Evolutionary conservation across 2,113 vertebrate genomes (phyloP), one percentile per base, ranked within the genome.

Genomic region (Empidonax traillii): DNA sequence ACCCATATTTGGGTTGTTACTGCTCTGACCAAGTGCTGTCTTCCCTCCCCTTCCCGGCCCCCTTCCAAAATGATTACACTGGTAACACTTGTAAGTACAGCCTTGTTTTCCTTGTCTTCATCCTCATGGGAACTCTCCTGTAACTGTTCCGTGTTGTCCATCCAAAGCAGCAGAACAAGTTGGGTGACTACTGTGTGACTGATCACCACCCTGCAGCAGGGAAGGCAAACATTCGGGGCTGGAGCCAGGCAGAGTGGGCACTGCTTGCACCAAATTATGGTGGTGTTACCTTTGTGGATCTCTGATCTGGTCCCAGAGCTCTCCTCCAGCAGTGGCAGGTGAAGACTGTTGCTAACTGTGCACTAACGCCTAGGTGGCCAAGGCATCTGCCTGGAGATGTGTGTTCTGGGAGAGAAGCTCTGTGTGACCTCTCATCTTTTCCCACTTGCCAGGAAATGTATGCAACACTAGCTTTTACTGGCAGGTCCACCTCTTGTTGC

Each of bases 101-200:
- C 21, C 33, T 85, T 91, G 47, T 93, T 72, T 94, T 82, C 41
- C 44, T 79, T 61, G 66, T 78, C 69, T 79, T 73, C 31, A 44
- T 58, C 47, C 44, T 44, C 53, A 8, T n/a, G 63, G 66, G 79
- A 91, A 68, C 69, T 82, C 44, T 59, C 47, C 62, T 89, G 69
- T 75, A 75, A 71, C 41, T 67, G 44, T 87, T 93, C 65, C 1
- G 1, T 37, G 33, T 85, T 76, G 69, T 82, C 71, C 71, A 72
- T 8, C 58, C 78, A 55, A 94, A 96, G 93, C 44, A 3, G 92
- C 33, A 94, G 85, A 95, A 94, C 92, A 76, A 90, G 87, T 91
- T 67, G 78, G 78, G 87, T 85, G 69, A 95, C 47, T 44, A 51
- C 30, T 30, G 14, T 53, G 75, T 75, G 67, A 76, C 58, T 79